Conservation (phyloP, 2,113 vertebrate genomes). For the Morone saxatilis region DNA sequence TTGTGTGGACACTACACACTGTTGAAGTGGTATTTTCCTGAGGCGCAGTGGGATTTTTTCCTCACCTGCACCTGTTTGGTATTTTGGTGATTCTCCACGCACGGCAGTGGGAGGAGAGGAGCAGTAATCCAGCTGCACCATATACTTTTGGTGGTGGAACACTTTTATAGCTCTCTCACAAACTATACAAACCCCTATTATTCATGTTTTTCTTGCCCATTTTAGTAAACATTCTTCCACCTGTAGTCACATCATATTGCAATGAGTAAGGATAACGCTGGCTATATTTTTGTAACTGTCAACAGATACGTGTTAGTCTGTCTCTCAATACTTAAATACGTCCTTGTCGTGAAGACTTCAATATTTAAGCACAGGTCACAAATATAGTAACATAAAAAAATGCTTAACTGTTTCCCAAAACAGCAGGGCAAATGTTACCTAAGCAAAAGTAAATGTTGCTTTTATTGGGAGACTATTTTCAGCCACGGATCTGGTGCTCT, state of each 20-base stretch:
- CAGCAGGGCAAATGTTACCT: not conserved
- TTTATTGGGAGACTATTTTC: constrained; percentile 15
- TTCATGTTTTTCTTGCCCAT: not conserved
- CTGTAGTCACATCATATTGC: not conserved
- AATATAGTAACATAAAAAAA: not conserved
- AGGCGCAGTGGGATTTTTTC: constrained; percentile 45
- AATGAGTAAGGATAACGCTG: not conserved
- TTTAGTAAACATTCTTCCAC: not conserved
- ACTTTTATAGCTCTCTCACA: constrained; percentile 7
- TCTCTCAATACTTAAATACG: constrained; percentile 1
- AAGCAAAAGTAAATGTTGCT: constrained; percentile 4
- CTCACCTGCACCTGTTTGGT: constrained; percentile 42
- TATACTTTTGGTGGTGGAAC: constrained; percentile 19
- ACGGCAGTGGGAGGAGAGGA: constrained; percentile 30
- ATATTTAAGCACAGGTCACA: constrained; percentile 7
- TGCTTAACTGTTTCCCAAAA: not conserved
- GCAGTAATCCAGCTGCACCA: constrained; percentile 32
- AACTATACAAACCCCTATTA: constrained; percentile 12
- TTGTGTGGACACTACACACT: constrained; percentile 27
- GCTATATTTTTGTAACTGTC: constrained; percentile 7
- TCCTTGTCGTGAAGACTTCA: not conserved
- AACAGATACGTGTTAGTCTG: not conserved
- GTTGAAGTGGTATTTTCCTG: constrained; percentile 63
- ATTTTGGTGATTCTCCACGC: constrained; percentile 34
- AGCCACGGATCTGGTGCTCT: constrained; percentile 1